Conservation (phyloP, 2,888 invertebrate genomes). For the Stenichneumon culpator region DNA sequence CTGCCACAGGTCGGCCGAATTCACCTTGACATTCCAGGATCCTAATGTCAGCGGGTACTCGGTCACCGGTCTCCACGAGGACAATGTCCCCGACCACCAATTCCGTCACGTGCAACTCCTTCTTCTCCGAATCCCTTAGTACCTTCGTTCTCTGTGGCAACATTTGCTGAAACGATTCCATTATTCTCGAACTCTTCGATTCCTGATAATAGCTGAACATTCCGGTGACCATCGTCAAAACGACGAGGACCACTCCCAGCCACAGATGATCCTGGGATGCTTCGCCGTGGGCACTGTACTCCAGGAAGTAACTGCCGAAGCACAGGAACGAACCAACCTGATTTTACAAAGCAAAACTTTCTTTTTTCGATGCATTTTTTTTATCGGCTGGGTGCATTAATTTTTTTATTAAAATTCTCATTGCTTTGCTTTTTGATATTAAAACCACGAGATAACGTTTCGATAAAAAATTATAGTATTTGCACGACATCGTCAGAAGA, state of each 20-base stretch:
- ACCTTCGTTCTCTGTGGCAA: constrained; percentile 90
- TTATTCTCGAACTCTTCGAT: constrained; percentile 90
- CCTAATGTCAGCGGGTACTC: constrained; percentile 94
- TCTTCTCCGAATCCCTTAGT: constrained; percentile 88
- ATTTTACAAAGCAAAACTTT: constrained; percentile 2
- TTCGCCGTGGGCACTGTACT: constrained; percentile 71
- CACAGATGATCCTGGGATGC: constrained; percentile 84
- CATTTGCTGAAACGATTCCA: constrained; percentile 94
- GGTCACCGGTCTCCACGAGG: constrained; percentile 92
- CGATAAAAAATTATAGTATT: too few species aligned
- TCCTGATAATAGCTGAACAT: constrained; percentile 89
- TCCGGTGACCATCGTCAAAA: constrained; percentile 87
- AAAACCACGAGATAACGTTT: too few species aligned
- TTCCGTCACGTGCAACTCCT: constrained; percentile 88
- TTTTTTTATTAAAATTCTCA: not conserved
- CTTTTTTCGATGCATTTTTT: not conserved
- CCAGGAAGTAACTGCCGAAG: constrained; percentile 87
- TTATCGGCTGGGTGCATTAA: not conserved
- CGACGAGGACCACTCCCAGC: constrained; percentile 87
- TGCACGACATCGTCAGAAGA: too few species aligned
- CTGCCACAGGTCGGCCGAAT: constrained; percentile 73
- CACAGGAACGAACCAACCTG: constrained; percentile 90
- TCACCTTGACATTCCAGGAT: constrained; percentile 88
- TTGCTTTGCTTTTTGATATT: too few species aligned
- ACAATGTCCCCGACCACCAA: constrained; percentile 93